Base-by-base conservation (phyloP, 1,140 invertebrate species). In the Pseudoatta argentina region DNA sequence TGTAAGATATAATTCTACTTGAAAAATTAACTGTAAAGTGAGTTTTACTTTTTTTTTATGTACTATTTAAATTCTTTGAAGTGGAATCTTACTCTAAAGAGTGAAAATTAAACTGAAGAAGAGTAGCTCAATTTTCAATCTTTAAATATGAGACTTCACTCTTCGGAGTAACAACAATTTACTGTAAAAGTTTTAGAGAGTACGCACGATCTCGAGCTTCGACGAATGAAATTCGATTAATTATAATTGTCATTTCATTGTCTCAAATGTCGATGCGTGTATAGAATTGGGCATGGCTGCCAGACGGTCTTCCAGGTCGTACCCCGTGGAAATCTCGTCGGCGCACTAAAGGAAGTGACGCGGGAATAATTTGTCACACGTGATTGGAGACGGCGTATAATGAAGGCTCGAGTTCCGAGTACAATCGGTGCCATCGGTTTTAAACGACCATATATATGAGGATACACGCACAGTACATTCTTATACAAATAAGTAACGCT, bases 351-450 rank as follows among this genome's bases (percentile, higher is more conserved):
- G 57, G 92, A 93, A 91, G 85, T 93, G 89, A 93, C 86, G 91
- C 81, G 79, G 75, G 86, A 86, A 92, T 91, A 83, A 88, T 93
- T 92, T 87, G 92, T 92, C 86, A 92, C 92, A 89, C 87, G 67
- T 92, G 90, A 93, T 93, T 87, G 91, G 88, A 90, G 85, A 87
- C 86, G 30, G 83, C 63, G 69, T 53, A 77, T 88, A 91, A 91
- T 79, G 88, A 88, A 88, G 77, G 69, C 61, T 88, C 34, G 79
- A 57, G 88, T 87, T 87, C 86, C 83, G 76, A 88, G 76, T 89
- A 82, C 72, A 76, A 63, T 69, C 66, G 66, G 66, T 76, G 30
- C 57, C 53, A 81, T 88, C 71, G 86, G 48, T 83, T 78, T 34
- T 76, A 24, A 67, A 69, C 72, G 82, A 34, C 39, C 75, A 24